Base-by-base conservation (phyloP, 2,888 invertebrate species). In the Thereva nobilitata region DNA sequence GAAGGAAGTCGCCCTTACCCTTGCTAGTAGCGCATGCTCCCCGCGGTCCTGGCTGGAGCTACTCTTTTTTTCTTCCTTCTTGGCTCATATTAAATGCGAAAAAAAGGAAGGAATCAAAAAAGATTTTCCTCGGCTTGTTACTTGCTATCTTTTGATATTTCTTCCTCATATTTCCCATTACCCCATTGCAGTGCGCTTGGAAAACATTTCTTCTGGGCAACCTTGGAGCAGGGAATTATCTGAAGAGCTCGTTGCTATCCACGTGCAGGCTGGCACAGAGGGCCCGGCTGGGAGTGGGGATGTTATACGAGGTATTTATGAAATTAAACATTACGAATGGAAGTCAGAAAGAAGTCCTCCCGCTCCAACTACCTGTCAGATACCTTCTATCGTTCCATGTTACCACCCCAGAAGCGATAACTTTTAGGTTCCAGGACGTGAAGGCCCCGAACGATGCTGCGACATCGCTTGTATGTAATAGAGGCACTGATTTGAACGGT, bases 61-160 rank as follows among this genome's bases (percentile, higher is more conserved):
- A 23, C 23, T 23, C 23, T 23, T 23, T 23, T 23, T 23, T 23
- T 23, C 23, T 1, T 23, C 23, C 23, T 23, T 23, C 23, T 23
- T 23, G 23, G 23, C 23, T 23, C 23, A 23, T 23, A 23, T 23
- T 23, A 23, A 44, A 44, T 44, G n/a, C n/a, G 44, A 44, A 44
- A 44, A 44, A 44, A 44, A 44, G 44, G n/a, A 44, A 23, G 23
- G 23, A 9, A 44, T 44, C 8, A 8, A 61, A 61, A 61, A 61
- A 50, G 41, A 61, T 61, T n/a, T 37, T 34, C 35, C 61, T 37
- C 61, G 50, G 50, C 49, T 50, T 41, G 41, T 23, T n/a, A 37
- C 9, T 40, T 61, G 42, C 40, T 50, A 50, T 61, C 61, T 61
- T 61, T 61, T 61, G 61, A 61, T 61, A 61, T 61, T 61, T 23